phyloP scores from a whole-genome alignment of 1,140 invertebrate genomes.

The Drosophila watanabei region DNA sequence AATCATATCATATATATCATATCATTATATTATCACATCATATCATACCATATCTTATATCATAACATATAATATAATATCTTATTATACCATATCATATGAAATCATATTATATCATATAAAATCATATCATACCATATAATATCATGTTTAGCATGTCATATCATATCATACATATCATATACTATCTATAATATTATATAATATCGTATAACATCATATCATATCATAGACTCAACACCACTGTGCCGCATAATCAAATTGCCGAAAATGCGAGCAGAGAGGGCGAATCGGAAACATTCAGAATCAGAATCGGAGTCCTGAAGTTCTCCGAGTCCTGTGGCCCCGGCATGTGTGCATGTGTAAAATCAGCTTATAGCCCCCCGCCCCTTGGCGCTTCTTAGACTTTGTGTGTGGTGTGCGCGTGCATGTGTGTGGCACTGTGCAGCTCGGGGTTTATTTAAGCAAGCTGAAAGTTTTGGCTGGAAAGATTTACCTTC shows the following conservation, averaged over 20 bases:
- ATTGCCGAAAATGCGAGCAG: slow-evolving; percentile 70
- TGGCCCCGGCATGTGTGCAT: slow-evolving; percentile 63
- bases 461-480: slow-evolving; percentile 83
- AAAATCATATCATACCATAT: too few species aligned
- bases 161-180: neutral
- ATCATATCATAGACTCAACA: neutral
- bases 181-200: neutral
- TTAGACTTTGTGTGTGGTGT: slow-evolving; percentile 15
- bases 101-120: too few species aligned
- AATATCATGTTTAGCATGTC: neutral
- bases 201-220: neutral
- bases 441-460: slow-evolving; percentile 62
- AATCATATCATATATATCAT: too few species aligned
- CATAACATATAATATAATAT: too few species aligned
- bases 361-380: slow-evolving; percentile 78
- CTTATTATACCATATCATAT: too few species aligned
- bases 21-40: too few species aligned
- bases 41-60: too few species aligned
- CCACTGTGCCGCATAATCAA: slow-evolving; percentile 76
- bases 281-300: slow-evolving; percentile 62
- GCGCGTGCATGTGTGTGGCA: slow-evolving; percentile 18
- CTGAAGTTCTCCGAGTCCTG: slow-evolving; percentile 46
- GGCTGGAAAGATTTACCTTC: slow-evolving; percentile 79
- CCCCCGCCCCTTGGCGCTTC: slow-evolving; percentile 25
- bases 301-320: slow-evolving; percentile 54